phyloP scores from a whole-genome alignment of 2,113 vertebrate genomes.

The Sapayoa aenigma region DNA sequence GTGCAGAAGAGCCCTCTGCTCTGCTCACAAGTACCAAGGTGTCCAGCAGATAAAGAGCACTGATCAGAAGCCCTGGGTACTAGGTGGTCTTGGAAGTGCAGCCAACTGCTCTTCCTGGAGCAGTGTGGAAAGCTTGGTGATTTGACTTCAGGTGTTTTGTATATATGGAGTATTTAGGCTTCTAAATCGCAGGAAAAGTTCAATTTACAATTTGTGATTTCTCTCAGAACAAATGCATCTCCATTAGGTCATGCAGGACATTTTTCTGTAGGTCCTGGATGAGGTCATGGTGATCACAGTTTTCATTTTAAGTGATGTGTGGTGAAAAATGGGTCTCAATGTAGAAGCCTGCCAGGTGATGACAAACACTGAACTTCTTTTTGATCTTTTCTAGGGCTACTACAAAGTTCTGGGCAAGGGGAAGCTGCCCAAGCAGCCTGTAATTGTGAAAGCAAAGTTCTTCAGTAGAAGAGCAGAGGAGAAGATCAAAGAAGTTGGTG shows the following conservation, averaged over 20 bases:
- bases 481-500: constrained; percentile 90
- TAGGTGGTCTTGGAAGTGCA: background rate
- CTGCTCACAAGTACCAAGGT: background rate
- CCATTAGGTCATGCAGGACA: background rate
- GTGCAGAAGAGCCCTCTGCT: background rate
- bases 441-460: constrained; percentile 93
- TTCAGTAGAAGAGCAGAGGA: constrained; percentile 90
- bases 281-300: background rate
- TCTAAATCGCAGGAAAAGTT: background rate
- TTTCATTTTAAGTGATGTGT: background rate
- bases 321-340: background rate
- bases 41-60: background rate
- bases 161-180: background rate
- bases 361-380: background rate
- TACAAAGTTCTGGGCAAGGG: constrained; percentile 92
- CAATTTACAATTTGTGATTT: background rate
- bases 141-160: background rate
- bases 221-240: background rate
- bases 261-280: background rate
- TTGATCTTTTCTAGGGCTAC: constrained; percentile 76
- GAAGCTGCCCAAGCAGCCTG: constrained; percentile 89
- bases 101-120: background rate
- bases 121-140: background rate
- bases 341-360: background rate
- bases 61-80: background rate